phyloP scores from a whole-genome alignment of 2,888 invertebrate genomes.

The Cheilosia urbana region DNA sequence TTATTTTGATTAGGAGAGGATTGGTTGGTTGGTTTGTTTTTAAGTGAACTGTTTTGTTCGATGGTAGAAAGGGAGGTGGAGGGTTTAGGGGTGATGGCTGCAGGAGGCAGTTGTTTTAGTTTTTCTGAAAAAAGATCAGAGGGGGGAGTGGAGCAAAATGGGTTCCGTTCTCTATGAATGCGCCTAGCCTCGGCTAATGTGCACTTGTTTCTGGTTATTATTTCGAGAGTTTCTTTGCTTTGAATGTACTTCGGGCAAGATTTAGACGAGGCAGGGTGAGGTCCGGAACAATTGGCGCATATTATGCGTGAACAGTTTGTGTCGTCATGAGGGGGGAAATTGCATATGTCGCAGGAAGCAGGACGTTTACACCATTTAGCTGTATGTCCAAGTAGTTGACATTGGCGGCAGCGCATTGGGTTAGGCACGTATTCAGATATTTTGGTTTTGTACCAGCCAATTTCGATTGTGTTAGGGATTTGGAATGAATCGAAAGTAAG shows the following conservation, averaged over 20 bases:
- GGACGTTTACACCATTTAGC: slow-evolving; percentile 23
- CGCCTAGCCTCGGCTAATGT: slow-evolving; percentile 32
- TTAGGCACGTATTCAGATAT: slow-evolving; percentile 29
- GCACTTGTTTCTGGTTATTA: slow-evolving; percentile 39
- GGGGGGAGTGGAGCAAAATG: background rate
- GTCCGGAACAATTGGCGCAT: slow-evolving; percentile 31
- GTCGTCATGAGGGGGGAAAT: slow-evolving; percentile 10
- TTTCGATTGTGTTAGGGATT: slow-evolving; percentile 21
- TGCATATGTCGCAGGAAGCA: slow-evolving; percentile 12
- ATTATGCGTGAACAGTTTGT: slow-evolving; percentile 13
- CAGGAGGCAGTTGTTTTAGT: slow-evolving; percentile 5
- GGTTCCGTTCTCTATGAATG: slow-evolving; percentile 18
- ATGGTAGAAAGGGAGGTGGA: background rate
- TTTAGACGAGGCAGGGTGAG: slow-evolving; percentile 23
- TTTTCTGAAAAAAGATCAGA: slow-evolving; percentile 27
- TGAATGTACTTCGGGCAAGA: slow-evolving; percentile 29
- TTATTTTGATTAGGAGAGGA: background rate
- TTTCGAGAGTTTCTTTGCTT: slow-evolving; percentile 18
- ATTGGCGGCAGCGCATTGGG: slow-evolving; percentile 29
- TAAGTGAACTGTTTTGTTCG: background rate
- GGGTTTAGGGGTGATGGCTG: background rate
- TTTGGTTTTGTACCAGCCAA: slow-evolving; percentile 37
- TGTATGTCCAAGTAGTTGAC: slow-evolving; percentile 38
- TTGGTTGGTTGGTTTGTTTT: slow-evolving; percentile 3
- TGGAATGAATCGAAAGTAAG: slow-evolving; percentile 24